Conservation (phyloP, 2,888 invertebrate species). For the Pyrochroa serraticornis region DNA sequence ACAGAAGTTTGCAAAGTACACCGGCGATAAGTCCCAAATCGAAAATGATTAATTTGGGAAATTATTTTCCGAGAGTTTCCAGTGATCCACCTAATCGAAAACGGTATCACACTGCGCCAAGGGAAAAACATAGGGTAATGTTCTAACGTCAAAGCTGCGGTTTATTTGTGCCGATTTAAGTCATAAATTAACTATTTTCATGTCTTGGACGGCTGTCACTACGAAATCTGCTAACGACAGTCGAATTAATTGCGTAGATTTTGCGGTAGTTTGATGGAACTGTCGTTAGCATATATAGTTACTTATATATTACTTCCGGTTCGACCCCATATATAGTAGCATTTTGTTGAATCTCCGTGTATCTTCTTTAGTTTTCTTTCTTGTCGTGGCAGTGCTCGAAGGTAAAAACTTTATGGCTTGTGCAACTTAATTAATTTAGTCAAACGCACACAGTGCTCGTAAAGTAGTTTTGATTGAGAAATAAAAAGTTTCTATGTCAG, state of each 20-base stretch:
- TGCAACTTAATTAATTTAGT: too few species aligned
- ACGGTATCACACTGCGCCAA: slow-evolving; percentile 65
- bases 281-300: too few species aligned
- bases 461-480: too few species aligned
- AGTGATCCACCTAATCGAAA: slow-evolving; percentile 61
- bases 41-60: slow-evolving; percentile 55
- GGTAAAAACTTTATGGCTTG: too few species aligned
- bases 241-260: slow-evolving; percentile 14
- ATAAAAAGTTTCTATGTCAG: too few species aligned
- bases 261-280: neutral
- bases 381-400: too few species aligned
- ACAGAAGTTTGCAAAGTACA: slow-evolving; percentile 55
- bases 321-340: too few species aligned
- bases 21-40: slow-evolving; percentile 54
- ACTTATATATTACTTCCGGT: too few species aligned
- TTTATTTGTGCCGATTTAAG: slow-evolving; percentile 22
- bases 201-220: slow-evolving; percentile 1
- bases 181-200: slow-evolving; percentile 24
- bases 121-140: slow-evolving; percentile 63
- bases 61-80: slow-evolving; percentile 54
- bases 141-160: slow-evolving; percentile 22
- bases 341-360: too few species aligned
- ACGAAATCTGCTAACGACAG: slow-evolving; percentile 13
- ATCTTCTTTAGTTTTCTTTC: too few species aligned
- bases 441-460: too few species aligned